Evolutionary conservation across 2,888 invertebrate species (phyloP).

Genomic region (Anoncus sp.): DNA sequence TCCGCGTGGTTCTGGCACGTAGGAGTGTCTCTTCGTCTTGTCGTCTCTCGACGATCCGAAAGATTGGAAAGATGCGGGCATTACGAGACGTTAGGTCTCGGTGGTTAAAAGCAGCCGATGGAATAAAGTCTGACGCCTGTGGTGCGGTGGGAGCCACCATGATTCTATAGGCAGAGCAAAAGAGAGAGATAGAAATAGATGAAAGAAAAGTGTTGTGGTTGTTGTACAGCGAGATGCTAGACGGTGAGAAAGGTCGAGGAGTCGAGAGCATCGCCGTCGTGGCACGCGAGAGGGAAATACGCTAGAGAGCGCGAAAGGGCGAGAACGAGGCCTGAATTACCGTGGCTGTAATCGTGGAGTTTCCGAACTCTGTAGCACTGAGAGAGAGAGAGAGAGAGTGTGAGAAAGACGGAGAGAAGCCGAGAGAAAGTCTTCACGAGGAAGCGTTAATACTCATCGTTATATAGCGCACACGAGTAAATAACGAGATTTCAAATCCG

Average conservation of each 20-base stretch:
- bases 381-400: conserved; percentile 45
- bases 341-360: conserved; percentile 41
- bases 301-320: conserved; percentile 60
- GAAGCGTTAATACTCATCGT: conserved; percentile 12
- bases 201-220: conserved; percentile 17
- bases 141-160: conserved; percentile 53
- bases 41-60: conserved; percentile 34
- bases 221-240: conserved; percentile 36
- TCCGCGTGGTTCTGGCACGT: neutral
- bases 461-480: neutral
- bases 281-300: conserved; percentile 62
- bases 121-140: conserved; percentile 44
- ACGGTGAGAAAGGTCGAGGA: conserved; percentile 63
- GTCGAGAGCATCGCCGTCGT: conserved; percentile 55
- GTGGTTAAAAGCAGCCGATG: conserved; percentile 61
- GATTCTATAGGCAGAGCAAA: conserved; percentile 51
- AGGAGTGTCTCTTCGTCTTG: conserved; percentile 37
- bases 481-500: neutral
- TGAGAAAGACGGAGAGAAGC: neutral
- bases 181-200: conserved; percentile 41
- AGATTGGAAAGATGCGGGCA: conserved; percentile 55
- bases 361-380: conserved; percentile 15
- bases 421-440: conserved; percentile 17
- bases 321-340: conserved; percentile 53
- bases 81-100: conserved; percentile 45